Evolutionary conservation across 23 tunicate species (phyloP).

Genomic region (Ascidia mentula): DNA sequence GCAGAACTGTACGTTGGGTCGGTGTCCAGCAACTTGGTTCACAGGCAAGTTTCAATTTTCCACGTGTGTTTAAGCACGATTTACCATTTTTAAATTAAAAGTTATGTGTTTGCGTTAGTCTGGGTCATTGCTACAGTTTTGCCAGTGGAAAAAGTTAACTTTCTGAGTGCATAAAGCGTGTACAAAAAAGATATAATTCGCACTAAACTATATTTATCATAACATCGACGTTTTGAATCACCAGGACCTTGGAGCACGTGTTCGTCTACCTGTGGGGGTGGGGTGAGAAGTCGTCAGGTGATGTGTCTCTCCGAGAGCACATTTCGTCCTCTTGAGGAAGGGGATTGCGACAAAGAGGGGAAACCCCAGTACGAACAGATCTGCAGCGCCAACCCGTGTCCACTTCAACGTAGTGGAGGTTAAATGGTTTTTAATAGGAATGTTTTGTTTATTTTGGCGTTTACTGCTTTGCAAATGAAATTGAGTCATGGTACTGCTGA

Average conservation of each 20-base stretch:
- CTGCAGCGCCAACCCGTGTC: constrained; percentile 27
- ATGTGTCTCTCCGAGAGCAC: constrained; percentile 40
- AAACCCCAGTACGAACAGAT: constrained; percentile 19
- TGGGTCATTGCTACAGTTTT: too few relatives aligned
- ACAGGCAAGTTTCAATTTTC: constrained; percentile 20
- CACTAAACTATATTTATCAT: not conserved
- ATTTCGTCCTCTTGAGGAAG: not conserved
- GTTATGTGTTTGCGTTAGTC: too few relatives aligned
- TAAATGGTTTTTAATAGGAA: too few relatives aligned
- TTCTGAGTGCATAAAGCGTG: too few relatives aligned
- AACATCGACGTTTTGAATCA: not conserved
- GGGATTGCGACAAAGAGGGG: not conserved
- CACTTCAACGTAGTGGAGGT: not conserved
- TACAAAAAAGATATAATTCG: not conserved
- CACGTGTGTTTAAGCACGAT: not conserved
- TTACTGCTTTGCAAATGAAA: too few relatives aligned
- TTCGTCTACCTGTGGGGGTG: constrained; percentile 44
- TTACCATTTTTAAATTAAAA: not conserved
- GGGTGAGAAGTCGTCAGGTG: constrained; percentile 47
- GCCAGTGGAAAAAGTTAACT: too few relatives aligned
- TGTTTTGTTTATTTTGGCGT: too few relatives aligned
- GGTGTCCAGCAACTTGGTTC: constrained; percentile 44
- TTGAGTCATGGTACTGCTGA: too few relatives aligned
- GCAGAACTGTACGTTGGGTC: constrained; percentile 16
- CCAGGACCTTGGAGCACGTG: constrained; percentile 56